phyloP scores from a whole-genome alignment of 2,888 invertebrate genomes.

The Cantharis nigra region DNA sequence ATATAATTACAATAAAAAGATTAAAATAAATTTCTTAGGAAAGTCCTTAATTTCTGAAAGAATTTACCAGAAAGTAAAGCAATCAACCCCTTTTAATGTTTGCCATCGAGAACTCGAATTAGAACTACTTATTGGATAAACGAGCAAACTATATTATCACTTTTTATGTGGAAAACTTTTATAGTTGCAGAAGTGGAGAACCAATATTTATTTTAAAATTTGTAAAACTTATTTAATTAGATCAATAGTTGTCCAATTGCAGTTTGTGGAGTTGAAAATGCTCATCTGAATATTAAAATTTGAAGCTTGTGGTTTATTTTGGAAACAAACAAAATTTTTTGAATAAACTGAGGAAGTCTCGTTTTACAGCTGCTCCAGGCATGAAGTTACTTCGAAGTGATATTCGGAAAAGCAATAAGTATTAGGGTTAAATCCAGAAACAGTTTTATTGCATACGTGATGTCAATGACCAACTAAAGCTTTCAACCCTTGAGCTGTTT shows the following conservation, averaged over 20 bases:
- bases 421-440: slow-evolving; percentile 47
- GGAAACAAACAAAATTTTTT: background rate
- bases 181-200: background rate
- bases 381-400: slow-evolving; percentile 33
- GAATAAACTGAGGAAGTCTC: slow-evolving; percentile 8
- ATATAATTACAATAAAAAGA: background rate
- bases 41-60: background rate
- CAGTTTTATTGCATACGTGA: slow-evolving; percentile 52
- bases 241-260: background rate
- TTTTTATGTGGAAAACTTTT: background rate
- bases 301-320: background rate
- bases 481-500: slow-evolving; percentile 33
- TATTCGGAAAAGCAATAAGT: slow-evolving; percentile 42
- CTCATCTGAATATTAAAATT: background rate
- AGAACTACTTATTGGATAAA: background rate
- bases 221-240: background rate
- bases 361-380: slow-evolving; percentile 16
- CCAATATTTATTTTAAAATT: background rate
- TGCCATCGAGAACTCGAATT: background rate
- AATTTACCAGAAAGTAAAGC: background rate
- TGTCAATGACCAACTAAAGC: slow-evolving; percentile 46
- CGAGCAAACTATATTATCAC: background rate
- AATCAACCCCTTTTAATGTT: background rate
- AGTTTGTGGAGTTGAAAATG: too few relatives aligned
- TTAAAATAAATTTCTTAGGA: background rate